A percentile compares a stretch with the other conserved stretches of the same genome.
These are phyloP conservation scores for Eubucco bourcierii DNA, from an alignment of 2,113 vertebrate genomes.

Conservation along the genomic window DNA sequence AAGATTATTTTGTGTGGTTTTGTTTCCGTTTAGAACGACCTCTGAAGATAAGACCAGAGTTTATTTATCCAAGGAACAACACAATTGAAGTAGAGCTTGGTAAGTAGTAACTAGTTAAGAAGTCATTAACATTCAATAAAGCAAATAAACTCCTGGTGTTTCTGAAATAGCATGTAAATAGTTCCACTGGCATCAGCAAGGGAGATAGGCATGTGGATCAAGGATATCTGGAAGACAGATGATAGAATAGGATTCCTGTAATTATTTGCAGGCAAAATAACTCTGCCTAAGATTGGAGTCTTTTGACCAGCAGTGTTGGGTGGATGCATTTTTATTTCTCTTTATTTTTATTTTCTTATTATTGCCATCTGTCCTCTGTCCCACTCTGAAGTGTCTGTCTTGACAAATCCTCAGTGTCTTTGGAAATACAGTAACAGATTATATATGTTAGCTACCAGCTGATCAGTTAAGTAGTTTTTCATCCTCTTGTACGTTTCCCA, in stretches of 20 bases:
- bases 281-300: neutral
- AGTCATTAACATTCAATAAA: neutral
- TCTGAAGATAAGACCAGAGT: constrained; percentile 38
- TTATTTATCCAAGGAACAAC: constrained; percentile 78
- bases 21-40: constrained; percentile 47
- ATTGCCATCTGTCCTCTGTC: neutral
- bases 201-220: neutral
- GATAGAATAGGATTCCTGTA: neutral
- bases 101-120: constrained; percentile 68
- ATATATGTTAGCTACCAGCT: neutral
- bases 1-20: neutral
- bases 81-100: constrained; percentile 77
- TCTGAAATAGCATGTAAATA: neutral
- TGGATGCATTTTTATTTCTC: neutral
- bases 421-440: neutral
- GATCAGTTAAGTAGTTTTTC: neutral
- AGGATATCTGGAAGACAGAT: neutral
- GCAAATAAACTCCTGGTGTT: neutral
- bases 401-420: neutral
- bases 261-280: neutral
- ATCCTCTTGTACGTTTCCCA: neutral
- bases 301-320: neutral
- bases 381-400: neutral
- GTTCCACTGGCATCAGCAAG: neutral
- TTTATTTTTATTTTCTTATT: neutral